Conservation (phyloP, 2,113 vertebrate genomes). For the Ancistrus triradiatus region DNA sequence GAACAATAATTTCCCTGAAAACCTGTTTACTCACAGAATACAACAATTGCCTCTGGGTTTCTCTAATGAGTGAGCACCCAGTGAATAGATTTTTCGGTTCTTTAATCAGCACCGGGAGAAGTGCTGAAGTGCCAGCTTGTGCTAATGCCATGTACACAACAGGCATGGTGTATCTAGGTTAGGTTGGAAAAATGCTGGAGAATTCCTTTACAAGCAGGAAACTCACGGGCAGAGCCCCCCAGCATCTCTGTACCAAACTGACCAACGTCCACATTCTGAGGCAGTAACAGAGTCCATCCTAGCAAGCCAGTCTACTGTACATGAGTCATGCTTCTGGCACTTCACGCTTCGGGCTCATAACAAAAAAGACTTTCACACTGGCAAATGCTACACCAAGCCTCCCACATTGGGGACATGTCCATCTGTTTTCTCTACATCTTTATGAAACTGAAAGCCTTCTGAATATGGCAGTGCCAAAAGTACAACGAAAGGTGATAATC, state of each 20-base stretch:
- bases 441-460: not conserved
- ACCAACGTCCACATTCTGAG: too few relatives aligned
- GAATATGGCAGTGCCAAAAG: constrained; percentile 3
- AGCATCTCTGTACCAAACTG: not conserved
- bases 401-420: not conserved
- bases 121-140: too few relatives aligned
- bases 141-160: too few relatives aligned
- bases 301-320: not conserved
- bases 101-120: too few relatives aligned
- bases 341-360: not conserved
- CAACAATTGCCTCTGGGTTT: too few relatives aligned
- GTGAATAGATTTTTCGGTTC: too few relatives aligned
- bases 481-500: constrained; percentile 9
- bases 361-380: not conserved
- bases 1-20: too few relatives aligned
- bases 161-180: not conserved
- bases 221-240: not conserved
- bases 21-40: too few relatives aligned
- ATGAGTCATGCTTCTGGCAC: not conserved
- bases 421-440: constrained; percentile 8
- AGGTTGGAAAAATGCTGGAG: not conserved
- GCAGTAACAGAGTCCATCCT: not conserved
- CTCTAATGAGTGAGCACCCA: too few relatives aligned
- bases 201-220: not conserved
- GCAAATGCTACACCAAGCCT: not conserved